Evolutionary conservation across 2,113 vertebrate genomes (phyloP).

Genomic region (Proterorhinus semilunaris): DNA sequence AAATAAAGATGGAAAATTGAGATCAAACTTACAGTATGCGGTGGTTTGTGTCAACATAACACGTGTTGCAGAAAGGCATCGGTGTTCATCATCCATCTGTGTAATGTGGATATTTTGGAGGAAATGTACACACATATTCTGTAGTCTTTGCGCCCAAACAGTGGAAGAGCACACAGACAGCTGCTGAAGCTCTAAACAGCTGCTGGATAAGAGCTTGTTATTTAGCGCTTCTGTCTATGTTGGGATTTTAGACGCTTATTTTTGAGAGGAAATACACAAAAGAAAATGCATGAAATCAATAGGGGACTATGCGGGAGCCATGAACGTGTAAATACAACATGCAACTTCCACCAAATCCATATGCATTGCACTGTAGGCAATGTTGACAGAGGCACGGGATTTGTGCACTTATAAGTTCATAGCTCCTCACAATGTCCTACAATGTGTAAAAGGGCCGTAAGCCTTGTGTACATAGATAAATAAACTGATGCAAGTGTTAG

Average conservation of each 20-base stretch:
- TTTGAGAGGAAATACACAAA: background rate
- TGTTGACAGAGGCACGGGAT: background rate
- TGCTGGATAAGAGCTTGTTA: background rate
- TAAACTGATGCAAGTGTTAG: constrained; percentile 71
- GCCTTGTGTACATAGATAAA: constrained; percentile 78
- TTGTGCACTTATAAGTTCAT: background rate
- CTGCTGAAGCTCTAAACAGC: background rate
- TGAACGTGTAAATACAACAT: background rate
- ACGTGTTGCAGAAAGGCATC: background rate
- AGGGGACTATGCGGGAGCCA: background rate
- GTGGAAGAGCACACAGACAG: constrained; percentile 5
- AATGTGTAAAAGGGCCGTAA: constrained; percentile 64
- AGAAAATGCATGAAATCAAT: background rate
- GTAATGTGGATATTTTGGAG: background rate
- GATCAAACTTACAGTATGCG: background rate
- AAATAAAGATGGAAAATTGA: background rate
- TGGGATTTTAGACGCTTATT: background rate
- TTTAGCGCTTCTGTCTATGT: constrained; percentile 1
- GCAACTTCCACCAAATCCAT: background rate
- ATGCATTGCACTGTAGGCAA: background rate
- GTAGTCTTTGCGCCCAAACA: background rate
- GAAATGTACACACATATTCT: background rate
- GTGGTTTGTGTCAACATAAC: constrained; percentile 2
- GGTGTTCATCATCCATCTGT: constrained; percentile 8
- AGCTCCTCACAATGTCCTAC: constrained; percentile 70